Evolutionary conservation across 1,140 invertebrate species (phyloP), one percentile per base, ranked within the genome.

Genomic region (Pachypeltis micranthus): DNA sequence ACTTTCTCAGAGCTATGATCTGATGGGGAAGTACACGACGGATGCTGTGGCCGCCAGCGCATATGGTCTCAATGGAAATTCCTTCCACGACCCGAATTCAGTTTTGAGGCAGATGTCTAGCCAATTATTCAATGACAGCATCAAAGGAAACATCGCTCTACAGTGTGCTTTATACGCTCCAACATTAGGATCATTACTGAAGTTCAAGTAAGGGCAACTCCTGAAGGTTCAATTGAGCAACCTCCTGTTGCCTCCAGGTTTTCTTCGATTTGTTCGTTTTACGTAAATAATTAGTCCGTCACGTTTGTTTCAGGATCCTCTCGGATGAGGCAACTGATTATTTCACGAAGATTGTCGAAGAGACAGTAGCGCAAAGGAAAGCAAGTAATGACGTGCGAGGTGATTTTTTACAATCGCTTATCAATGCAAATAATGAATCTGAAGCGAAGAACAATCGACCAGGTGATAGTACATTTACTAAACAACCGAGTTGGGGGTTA

Each of bases 41-140:
- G 66, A 67, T 39, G 59, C 65, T 16, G 60, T 67, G 25, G 39
- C 60, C 12, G 28, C 47, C 12, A 63, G 66, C 54, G 66, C 64
- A 1, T 65, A 66, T 55, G 64, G 64, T 1, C 55, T 67, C 1
- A 21, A 61, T 1, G 59, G 66, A 19, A 62, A 65, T 44, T 59
- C 56, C 7, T 61, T 67, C 10, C n/a, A 51, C 23, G 31, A 67
- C 58, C 63, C 66, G 1, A 59, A 65, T 25, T 61, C 66, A 1
- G 47, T 59, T 44, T 63, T 67, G 12, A 24, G 64, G 47, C 23
- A 65, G 58, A 58, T 67, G 47, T 62, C 64, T 1, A 64, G 23
- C 26, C 28, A 27, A n/a, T 27, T 61, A 10, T 64, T 66, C 39
- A 16, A 61, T 2, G 28, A n/a, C 4, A 58, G 44, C 26, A 1